phyloP scores from a whole-genome alignment of 2,113 vertebrate genomes.

The Notothenia rossii region DNA sequence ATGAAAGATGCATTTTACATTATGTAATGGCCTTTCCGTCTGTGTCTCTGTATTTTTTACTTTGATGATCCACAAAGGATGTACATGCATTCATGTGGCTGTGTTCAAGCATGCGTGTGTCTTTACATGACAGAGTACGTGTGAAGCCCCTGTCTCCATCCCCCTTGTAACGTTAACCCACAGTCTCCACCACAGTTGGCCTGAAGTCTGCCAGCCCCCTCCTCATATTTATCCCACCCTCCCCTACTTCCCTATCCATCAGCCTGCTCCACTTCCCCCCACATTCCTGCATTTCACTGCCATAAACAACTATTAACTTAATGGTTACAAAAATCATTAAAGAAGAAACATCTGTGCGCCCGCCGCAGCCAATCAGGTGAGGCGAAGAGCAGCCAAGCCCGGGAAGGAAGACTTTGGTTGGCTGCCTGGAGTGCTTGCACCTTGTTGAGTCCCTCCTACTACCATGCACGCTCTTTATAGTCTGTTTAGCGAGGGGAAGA shows the following conservation, averaged over 20 bases:
- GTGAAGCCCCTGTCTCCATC: conserved; percentile 67
- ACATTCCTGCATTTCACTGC: conserved; percentile 86
- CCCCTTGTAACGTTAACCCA: conserved; percentile 59
- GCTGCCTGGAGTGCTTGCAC: conserved; percentile 68
- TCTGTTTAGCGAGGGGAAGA: conserved; percentile 82
- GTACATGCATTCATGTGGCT: conserved; percentile 44
- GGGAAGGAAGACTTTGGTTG: conserved; percentile 64
- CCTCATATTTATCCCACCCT: conserved; percentile 47
- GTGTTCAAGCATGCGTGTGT: conserved; percentile 34
- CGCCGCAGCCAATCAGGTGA: conserved; percentile 70
- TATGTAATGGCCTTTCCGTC: background rate
- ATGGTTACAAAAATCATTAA: conserved; percentile 86
- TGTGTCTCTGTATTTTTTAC: conserved; percentile 10
- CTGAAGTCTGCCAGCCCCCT: conserved; percentile 54
- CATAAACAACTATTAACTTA: conserved; percentile 88
- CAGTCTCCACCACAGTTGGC: conserved; percentile 74
- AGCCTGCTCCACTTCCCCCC: conserved; percentile 35
- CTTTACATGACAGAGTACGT: conserved; percentile 55
- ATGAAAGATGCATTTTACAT: background rate
- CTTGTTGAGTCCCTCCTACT: conserved; percentile 76
- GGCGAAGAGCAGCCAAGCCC: conserved; percentile 25
- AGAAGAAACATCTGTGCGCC: conserved; percentile 83
- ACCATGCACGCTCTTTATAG: conserved; percentile 79
- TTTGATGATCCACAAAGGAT: conserved; percentile 27
- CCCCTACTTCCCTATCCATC: conserved; percentile 44